Evolutionary conservation across 1,140 invertebrate species (phyloP).

Genomic region (Condylostylus longicornis): DNA sequence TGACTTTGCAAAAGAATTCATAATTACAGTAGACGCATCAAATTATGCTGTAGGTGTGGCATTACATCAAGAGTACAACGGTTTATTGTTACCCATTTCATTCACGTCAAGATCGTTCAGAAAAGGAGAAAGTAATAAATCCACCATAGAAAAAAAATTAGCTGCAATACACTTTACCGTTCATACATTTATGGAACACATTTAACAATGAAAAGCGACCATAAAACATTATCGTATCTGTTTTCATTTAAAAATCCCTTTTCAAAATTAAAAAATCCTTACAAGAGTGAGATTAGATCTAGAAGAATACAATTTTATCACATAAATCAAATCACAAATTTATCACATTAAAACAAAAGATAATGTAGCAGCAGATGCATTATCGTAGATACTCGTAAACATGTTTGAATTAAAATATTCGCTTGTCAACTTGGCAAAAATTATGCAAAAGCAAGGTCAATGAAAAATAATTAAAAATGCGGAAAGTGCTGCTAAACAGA

Average conservation of each 20-base stretch:
- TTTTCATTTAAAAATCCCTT: constrained; percentile 26
- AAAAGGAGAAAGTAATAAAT: constrained; percentile 16
- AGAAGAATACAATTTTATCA: constrained; percentile 20
- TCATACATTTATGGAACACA: constrained; percentile 24
- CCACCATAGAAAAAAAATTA: constrained; percentile 21
- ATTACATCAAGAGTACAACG: constrained; percentile 14
- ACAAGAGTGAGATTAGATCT: constrained; percentile 11
- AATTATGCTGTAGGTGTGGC: constrained; percentile 25
- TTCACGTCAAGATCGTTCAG: constrained; percentile 17
- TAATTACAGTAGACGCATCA: constrained; percentile 24
- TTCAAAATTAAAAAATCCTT: constrained; percentile 24
- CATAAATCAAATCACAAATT: too few species aligned
- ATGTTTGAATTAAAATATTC: constrained; percentile 1
- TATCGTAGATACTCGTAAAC: constrained; percentile 7
- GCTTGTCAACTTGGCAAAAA: background rate
- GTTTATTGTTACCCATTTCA: constrained; percentile 16
- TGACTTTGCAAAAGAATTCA: constrained; percentile 22
- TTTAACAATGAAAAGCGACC: constrained; percentile 21
- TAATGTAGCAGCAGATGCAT: constrained; percentile 12
- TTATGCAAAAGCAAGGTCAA: background rate
- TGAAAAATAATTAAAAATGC: background rate
- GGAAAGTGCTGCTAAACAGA: background rate
- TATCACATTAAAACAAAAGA: constrained; percentile 14
- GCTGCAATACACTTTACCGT: constrained; percentile 29
- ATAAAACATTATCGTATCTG: constrained; percentile 29